Conservation (phyloP, 2,888 invertebrate species). For the Perithous albicinctus region DNA sequence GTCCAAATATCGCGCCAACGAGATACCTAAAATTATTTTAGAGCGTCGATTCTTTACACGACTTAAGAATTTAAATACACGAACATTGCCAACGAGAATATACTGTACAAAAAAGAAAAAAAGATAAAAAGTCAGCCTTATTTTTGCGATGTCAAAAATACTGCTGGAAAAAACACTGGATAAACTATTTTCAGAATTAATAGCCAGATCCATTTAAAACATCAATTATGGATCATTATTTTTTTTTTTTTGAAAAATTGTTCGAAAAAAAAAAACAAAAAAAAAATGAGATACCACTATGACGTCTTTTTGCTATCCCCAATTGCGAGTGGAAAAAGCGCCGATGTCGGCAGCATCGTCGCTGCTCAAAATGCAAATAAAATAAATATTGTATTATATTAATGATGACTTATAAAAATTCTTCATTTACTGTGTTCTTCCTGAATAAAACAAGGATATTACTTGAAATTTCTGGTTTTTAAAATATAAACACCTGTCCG, state of each 20-base stretch:
- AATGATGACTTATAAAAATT: neutral
- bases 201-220: neutral
- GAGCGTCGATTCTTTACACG: neutral
- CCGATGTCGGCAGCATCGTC: neutral
- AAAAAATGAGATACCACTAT: neutral
- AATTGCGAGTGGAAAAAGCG: neutral
- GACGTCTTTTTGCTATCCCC: neutral
- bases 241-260: neutral
- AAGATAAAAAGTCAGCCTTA: neutral
- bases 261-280: neutral
- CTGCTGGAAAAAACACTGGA: neutral
- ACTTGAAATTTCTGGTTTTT: neutral
- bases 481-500: too few species aligned
- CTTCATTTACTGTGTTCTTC: neutral
- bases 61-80: neutral
- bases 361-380: neutral
- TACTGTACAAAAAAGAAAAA: neutral
- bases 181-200: neutral
- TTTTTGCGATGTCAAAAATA: too few species aligned
- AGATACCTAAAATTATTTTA: conserved; percentile 15
- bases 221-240: neutral
- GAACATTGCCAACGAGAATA: neutral
- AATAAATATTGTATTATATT: neutral
- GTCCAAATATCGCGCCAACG: conserved; percentile 50
- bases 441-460: neutral